phyloP scores from a whole-genome alignment of 2,113 vertebrate species.

The Stercorarius parasiticus region DNA sequence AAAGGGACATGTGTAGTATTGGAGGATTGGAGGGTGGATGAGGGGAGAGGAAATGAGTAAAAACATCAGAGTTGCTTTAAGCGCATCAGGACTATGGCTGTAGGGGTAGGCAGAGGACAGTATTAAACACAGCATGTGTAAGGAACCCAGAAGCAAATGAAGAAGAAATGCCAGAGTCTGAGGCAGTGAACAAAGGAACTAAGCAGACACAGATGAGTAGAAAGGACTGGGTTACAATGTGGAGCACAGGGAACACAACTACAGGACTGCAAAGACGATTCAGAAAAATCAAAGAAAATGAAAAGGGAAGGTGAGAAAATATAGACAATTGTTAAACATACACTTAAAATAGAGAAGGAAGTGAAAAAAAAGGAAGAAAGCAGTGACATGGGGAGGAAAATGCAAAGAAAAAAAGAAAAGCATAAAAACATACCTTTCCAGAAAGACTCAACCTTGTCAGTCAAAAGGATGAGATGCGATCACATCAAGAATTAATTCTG shows the following conservation, averaged over 20 bases:
- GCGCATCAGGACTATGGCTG: background rate
- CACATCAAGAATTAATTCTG: background rate
- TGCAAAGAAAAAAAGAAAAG: background rate
- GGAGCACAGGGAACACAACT: background rate
- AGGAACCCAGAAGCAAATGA: background rate
- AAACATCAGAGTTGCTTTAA: background rate
- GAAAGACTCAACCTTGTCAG: background rate
- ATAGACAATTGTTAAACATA: background rate
- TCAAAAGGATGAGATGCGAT: background rate
- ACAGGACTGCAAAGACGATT: background rate
- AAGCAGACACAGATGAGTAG: background rate
- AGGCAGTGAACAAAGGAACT: background rate
- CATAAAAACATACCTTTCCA: background rate
- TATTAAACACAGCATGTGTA: background rate
- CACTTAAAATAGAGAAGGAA: background rate
- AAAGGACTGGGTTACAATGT: background rate
- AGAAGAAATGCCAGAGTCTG: background rate
- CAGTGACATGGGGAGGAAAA: background rate
- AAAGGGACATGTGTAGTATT: accelerated
- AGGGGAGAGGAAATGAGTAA: background rate
- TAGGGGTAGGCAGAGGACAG: background rate
- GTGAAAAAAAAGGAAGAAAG: background rate
- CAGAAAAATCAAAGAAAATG: background rate
- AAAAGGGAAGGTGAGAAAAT: background rate
- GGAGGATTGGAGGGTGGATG: background rate